Percentiles rank a stretch among this genome's conserved stretches.
Evolutionary conservation across 2,113 vertebrate genomes (phyloP).

Genomic region (Albula glossodonta): DNA sequence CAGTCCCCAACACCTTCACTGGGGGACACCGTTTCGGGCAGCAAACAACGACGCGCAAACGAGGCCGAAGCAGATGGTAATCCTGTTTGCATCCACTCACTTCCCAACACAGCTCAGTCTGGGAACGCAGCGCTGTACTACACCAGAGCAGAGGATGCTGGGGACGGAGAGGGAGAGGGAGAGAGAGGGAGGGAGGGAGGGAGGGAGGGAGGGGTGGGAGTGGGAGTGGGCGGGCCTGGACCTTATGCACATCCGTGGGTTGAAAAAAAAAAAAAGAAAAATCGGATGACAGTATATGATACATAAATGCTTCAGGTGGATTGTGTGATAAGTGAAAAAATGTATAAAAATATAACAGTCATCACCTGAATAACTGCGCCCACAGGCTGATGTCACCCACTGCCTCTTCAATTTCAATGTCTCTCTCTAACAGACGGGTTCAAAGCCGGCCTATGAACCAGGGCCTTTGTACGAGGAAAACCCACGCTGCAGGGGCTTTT

Average conservation of each 20-base stretch:
- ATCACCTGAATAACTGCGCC: background rate
- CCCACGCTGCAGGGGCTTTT: background rate
- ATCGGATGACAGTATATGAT: too few species aligned
- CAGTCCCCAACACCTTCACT: conserved; percentile 5
- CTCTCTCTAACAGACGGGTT: background rate
- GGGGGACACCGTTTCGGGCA: conserved; percentile 58
- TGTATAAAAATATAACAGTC: too few species aligned
- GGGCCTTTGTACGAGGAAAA: background rate
- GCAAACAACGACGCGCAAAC: conserved; percentile 40
- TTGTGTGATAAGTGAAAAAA: too few species aligned
- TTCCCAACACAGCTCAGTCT: conserved; percentile 60
- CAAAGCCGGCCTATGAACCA: background rate
- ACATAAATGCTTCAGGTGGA: too few species aligned
- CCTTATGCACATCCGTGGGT: too few species aligned
- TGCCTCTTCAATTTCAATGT: background rate
- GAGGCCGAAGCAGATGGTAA: conserved; percentile 64
- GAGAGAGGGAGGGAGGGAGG: conserved; percentile 46
- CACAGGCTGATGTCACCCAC: conserved; percentile 35
- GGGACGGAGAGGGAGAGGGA: conserved; percentile 49
- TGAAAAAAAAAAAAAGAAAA: too few species aligned
- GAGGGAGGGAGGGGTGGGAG: conserved; percentile 53
- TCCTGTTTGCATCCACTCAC: conserved; percentile 54
- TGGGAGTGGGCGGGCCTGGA: conserved; percentile 17
- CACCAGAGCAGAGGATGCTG: conserved; percentile 52
- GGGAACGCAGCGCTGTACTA: conserved; percentile 44